Evolutionary conservation across 2,888 invertebrate species (phyloP), one percentile per base, ranked within the genome.

Genomic region (Leistus spinibarbis): DNA sequence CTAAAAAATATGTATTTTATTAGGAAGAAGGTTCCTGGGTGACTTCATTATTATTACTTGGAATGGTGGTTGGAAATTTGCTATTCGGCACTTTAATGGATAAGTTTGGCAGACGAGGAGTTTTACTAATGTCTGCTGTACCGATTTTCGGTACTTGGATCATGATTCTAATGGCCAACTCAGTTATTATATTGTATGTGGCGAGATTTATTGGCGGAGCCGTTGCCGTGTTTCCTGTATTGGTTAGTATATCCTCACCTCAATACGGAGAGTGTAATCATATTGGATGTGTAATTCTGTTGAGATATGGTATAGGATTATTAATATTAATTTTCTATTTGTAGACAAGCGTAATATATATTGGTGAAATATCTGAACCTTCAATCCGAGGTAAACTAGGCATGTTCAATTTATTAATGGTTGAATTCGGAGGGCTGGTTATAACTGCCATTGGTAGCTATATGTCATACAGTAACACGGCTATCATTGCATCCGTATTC

Each of bases 1-100:
- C n/a, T n/a, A n/a, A n/a, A n/a, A n/a, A n/a, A 5, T 53, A n/a
- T 57, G 53, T 72, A 20, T 54, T 19, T 54, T 79, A 81, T 40
- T 80, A 88, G 86, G 84, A 85, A 40, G 86, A 89, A 81, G 86
- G 84, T 27, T 89, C 89, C 69, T 90, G 89, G 89, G 85, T 89
- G 77, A 90, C 89, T 0, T 89, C 90, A 0, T 83, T 90, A 66
- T 86, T 87, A 71, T 85, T 89, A 0, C 82, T 89, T 74, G 91
- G 91, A 0, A 88, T 89, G 0, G 83, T 89, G 23, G 86, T 88
- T 0, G 90, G 90, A 0, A 89, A 88, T 78, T 84, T 88, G 69
- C 76, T 88, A 17, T 89, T 90, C 0, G 90, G 90, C 62, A 83
- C 88, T 67, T 81, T 90, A 23, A 88, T 88, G 78, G 89, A 91